phyloP scores from a whole-genome alignment of 2,888 invertebrate species.

The Euproctis similis region DNA sequence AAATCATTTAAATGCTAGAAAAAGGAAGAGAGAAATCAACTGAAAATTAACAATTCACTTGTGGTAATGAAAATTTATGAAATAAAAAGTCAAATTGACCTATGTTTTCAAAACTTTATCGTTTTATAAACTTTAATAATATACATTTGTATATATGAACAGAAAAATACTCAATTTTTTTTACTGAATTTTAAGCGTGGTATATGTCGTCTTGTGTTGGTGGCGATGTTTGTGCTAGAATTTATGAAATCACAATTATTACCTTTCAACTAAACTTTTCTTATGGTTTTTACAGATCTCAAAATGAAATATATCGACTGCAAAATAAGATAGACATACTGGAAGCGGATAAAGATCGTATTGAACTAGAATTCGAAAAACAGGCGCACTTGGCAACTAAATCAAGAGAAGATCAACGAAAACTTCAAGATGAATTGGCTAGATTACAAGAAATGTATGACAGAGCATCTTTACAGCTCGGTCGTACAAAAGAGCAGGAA shows the following conservation, averaged over 20 bases:
- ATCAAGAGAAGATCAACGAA: slow-evolving; percentile 88
- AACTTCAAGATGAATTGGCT: slow-evolving; percentile 89
- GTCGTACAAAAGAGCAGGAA: slow-evolving; percentile 91
- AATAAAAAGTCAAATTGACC: no score
- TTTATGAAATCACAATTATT: slow-evolving; percentile 1
- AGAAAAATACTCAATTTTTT: no score
- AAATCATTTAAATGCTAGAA: no score
- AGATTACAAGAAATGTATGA: slow-evolving; percentile 93
- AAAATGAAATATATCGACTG: slow-evolving; percentile 91
- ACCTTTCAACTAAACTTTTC: slow-evolving; percentile 6
- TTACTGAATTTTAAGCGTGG: no score
- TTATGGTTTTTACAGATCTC: slow-evolving; percentile 79
- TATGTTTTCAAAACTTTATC: no score
- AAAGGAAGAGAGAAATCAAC: no score
- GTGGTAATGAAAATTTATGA: no score
- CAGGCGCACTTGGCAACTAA: slow-evolving; percentile 86
- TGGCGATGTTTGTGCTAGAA: slow-evolving; percentile 28
- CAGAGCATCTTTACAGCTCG: slow-evolving; percentile 87
- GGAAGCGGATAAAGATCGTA: slow-evolving; percentile 90
- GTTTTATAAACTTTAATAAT: no score
- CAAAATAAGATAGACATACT: slow-evolving; percentile 92
- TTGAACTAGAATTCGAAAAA: slow-evolving; percentile 91
- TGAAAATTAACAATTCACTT: no score
- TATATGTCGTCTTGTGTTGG: slow-evolving; percentile 62
- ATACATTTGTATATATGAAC: no score